Conservation (phyloP, 2,888 invertebrate species). For the Latrodectus hesperus region DNA sequence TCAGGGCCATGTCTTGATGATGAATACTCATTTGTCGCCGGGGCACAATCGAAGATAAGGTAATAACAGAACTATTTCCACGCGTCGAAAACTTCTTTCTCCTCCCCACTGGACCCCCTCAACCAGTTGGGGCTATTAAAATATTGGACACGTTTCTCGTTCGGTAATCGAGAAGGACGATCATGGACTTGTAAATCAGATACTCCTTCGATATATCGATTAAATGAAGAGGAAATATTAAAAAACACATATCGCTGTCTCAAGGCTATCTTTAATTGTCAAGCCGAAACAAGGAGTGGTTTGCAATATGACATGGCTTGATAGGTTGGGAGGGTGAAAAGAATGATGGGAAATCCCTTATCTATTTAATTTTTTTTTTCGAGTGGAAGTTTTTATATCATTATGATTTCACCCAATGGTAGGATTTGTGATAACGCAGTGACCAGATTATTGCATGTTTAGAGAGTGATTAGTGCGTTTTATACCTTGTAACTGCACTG, state of each 20-base stretch:
- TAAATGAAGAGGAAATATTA: conserved; percentile 46
- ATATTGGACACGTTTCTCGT: conserved; percentile 53
- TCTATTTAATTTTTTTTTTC: not conserved
- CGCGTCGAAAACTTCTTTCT: conserved; percentile 38
- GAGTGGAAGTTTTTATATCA: not conserved
- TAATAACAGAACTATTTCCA: conserved; percentile 65
- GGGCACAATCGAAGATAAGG: conserved; percentile 53
- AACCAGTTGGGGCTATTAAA: conserved; percentile 33
- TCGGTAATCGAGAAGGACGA: conserved; percentile 60
- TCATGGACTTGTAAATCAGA: conserved; percentile 62
- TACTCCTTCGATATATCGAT: conserved; percentile 39
- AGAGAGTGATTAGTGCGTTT: conserved; percentile 23
- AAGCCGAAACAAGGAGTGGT: conserved; percentile 57
- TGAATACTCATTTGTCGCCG: conserved; percentile 64
- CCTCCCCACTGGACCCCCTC: conserved; percentile 24
- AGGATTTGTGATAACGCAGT: conserved; percentile 15
- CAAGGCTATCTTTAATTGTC: conserved; percentile 58
- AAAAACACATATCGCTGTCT: conserved; percentile 42
- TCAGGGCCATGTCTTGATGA: conserved; percentile 15
- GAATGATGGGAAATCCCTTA: conserved; percentile 31
- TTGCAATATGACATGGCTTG: conserved; percentile 40
- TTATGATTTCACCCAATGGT: too few species aligned
- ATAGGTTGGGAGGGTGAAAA: not conserved
- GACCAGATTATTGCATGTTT: conserved; percentile 39
- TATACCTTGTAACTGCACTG: not conserved